phyloP scores from a whole-genome alignment of 2,888 invertebrate genomes.

The Mythimna loreyi region DNA sequence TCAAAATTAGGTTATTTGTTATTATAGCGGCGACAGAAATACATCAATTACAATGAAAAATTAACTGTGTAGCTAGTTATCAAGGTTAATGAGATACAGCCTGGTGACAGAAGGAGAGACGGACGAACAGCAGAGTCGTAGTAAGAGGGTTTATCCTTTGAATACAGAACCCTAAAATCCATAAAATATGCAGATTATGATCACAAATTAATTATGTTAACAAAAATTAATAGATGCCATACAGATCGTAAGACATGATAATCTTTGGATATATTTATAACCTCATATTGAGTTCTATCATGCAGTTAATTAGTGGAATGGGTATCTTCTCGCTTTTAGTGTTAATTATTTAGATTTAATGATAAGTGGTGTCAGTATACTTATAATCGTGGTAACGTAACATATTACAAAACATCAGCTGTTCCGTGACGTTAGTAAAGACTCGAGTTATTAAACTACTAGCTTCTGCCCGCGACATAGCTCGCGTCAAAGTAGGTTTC shows the following conservation, averaged over 20 bases:
- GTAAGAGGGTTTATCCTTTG: too few relatives aligned
- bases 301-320: conserved; percentile 34
- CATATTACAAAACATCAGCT: neutral
- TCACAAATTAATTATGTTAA: conserved; percentile 39
- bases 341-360: conserved; percentile 32
- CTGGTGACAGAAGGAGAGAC: too few relatives aligned
- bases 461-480: too few relatives aligned
- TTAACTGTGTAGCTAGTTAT: too few relatives aligned
- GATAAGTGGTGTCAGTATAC: conserved; percentile 11
- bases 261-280: conserved; percentile 38
- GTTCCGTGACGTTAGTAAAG: neutral
- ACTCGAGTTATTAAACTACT: neutral
- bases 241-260: conserved; percentile 36
- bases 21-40: too few relatives aligned
- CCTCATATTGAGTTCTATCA: conserved; percentile 35
- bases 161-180: too few relatives aligned
- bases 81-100: too few relatives aligned
- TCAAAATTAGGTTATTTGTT: too few relatives aligned
- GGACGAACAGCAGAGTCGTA: too few relatives aligned
- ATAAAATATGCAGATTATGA: conserved; percentile 52
- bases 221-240: conserved; percentile 40
- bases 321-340: conserved; percentile 35
- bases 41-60: too few relatives aligned
- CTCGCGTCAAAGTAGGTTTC: too few relatives aligned
- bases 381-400: neutral